phyloP scores from a whole-genome alignment of 2,113 vertebrate species.

The Sigmodon hispidus region DNA sequence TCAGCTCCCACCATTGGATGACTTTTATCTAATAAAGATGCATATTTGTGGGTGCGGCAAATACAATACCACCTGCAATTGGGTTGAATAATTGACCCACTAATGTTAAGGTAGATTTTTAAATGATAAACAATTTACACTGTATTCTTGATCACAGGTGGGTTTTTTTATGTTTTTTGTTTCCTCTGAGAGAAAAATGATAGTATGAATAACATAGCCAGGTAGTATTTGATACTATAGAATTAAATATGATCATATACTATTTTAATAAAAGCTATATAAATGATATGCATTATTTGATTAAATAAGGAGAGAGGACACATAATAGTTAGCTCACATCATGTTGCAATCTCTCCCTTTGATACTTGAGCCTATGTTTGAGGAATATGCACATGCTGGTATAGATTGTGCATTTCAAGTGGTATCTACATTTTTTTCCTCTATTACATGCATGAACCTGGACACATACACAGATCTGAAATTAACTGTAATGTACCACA shows the following conservation, averaged over 20 bases:
- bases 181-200: constrained; percentile 18
- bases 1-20: background rate
- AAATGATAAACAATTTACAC: constrained; percentile 12
- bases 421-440: background rate
- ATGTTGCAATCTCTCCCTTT: background rate
- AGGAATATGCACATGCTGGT: background rate
- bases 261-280: background rate
- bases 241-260: background rate
- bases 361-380: background rate
- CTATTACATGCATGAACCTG: background rate
- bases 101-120: background rate
- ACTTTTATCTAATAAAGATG: background rate
- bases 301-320: background rate
- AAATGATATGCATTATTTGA: background rate
- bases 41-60: background rate
- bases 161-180: background rate
- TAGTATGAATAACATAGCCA: background rate
- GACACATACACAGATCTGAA: background rate
- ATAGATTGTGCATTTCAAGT: background rate
- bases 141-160: background rate
- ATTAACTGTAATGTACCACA: background rate
- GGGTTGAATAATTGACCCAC: background rate
- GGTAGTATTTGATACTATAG: background rate
- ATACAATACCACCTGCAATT: background rate
- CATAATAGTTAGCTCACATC: background rate